Conservation (phyloP, 2,888 invertebrate genomes). For the Spilarctia lutea region DNA sequence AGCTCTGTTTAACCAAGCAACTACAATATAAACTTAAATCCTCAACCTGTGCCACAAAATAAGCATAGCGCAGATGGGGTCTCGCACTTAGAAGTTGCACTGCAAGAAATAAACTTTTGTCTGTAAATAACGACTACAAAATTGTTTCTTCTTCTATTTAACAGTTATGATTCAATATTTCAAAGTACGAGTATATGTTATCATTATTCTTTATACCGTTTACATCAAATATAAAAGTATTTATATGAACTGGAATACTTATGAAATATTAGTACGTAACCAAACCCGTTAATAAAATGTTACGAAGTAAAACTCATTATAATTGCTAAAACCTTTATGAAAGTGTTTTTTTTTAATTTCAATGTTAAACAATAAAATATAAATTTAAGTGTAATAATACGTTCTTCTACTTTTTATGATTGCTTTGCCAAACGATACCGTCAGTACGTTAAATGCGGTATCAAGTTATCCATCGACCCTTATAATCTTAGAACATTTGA, state of each 20-base stretch:
- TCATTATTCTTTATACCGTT: background rate
- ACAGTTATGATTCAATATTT: background rate
- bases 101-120: slow-evolving; percentile 26
- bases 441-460: background rate
- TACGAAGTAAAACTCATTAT: background rate
- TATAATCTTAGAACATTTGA: background rate
- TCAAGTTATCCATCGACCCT: background rate
- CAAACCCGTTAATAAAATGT: background rate
- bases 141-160: background rate
- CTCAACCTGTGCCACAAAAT: slow-evolving; percentile 61
- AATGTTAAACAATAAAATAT: background rate
- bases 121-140: background rate
- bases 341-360: background rate
- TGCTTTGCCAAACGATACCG: background rate
- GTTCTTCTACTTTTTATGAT: background rate
- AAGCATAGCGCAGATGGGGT: slow-evolving; percentile 56
- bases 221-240: background rate
- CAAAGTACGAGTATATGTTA: background rate
- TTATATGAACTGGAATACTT: background rate
- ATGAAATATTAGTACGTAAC: background rate
- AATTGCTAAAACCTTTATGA: background rate
- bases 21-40: slow-evolving; percentile 71
- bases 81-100: slow-evolving; percentile 20
- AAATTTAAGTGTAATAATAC: background rate
- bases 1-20: slow-evolving; percentile 65